Conservation (phyloP, 2,888 invertebrate genomes). For the Dilophus febrilis region DNA sequence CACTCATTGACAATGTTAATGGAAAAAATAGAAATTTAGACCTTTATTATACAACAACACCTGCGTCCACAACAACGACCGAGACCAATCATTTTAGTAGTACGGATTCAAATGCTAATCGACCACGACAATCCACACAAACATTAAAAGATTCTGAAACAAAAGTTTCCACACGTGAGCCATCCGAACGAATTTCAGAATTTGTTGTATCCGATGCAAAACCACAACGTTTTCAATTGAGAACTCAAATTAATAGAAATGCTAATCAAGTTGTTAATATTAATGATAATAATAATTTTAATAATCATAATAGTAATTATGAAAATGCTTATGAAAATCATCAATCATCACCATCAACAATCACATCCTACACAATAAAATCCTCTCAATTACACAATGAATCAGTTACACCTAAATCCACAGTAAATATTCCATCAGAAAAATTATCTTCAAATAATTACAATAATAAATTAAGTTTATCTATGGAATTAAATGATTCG, state of each 20-base stretch:
- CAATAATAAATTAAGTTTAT: slow-evolving; percentile 1
- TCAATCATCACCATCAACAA: slow-evolving; percentile 4
- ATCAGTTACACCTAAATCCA: background rate
- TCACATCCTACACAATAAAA: slow-evolving; percentile 1
- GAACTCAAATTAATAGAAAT: slow-evolving; percentile 19
- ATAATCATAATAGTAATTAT: slow-evolving; percentile 2
- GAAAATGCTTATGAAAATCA: slow-evolving; percentile 8
- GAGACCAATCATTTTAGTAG: too few species aligned
- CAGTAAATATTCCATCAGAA: slow-evolving; percentile 1
- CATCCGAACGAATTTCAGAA: too few species aligned
- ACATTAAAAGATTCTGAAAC: too few species aligned
- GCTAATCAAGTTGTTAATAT: slow-evolving; percentile 1
- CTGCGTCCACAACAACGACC: too few species aligned
- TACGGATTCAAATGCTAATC: too few species aligned
- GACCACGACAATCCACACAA: too few species aligned
- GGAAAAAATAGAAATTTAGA: too few species aligned
- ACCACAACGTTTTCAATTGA: slow-evolving; percentile 29
- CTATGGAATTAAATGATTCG: background rate
- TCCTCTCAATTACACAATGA: slow-evolving; percentile 2
- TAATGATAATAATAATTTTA: slow-evolving; percentile 2
- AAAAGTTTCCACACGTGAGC: too few species aligned
- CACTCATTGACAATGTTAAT: too few species aligned
- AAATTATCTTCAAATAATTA: slow-evolving; percentile 2
- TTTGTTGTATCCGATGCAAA: slow-evolving; percentile 25
- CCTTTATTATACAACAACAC: too few species aligned